Evolutionary conservation across 2,113 vertebrate genomes (phyloP), one percentile per base, ranked within the genome.

Genomic region (Plectropomus leopardus): DNA sequence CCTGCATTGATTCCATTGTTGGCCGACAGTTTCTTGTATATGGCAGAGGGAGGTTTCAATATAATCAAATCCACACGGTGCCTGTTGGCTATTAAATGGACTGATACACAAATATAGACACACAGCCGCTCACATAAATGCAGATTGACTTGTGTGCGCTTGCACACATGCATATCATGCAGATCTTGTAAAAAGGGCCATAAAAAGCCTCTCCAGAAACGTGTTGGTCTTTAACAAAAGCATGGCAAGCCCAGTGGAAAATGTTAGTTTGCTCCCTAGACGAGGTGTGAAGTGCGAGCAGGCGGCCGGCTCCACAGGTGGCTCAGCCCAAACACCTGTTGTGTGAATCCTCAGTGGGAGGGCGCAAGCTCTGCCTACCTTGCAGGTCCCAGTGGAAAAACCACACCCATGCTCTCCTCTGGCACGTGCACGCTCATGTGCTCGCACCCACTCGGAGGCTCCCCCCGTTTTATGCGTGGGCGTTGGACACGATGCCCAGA

Each of bases 191-290:
- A 92, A 94, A 90, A 81, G 82, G 89, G 83, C 87, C 80, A 78
- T 89, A 92, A 92, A n/a, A 93, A 93, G 81, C 70, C 80, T 90
- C 82, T 90, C 89, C 74, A 91, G 76, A 92, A 92, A 91, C 79
- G 78, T 90, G 91, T 90, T 86, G 78, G 78, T 89, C 91, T 92
- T 89, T 87, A 92, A 92, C 81, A 92, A 92, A 91, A 83, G 86
- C 88, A 93, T 93, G 93, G 94, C 93, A 93, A 88, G 85, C 90
- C 83, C 92, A 90, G 88, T 94, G 94, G 94, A 94, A 95, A 95
- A 94, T 94, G 87, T 94, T 92, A 91, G 88, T 89, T 89, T 88
- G 89, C 90, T 90, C 92, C 87, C 86, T 82, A 79, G 90, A 92
- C 61, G 82, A 89, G 89, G 91, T 90, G 91, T 82, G 88, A 92